Conservation (phyloP, 2,797 vertebrate genomes). For the Xenentodon cancila region DNA sequence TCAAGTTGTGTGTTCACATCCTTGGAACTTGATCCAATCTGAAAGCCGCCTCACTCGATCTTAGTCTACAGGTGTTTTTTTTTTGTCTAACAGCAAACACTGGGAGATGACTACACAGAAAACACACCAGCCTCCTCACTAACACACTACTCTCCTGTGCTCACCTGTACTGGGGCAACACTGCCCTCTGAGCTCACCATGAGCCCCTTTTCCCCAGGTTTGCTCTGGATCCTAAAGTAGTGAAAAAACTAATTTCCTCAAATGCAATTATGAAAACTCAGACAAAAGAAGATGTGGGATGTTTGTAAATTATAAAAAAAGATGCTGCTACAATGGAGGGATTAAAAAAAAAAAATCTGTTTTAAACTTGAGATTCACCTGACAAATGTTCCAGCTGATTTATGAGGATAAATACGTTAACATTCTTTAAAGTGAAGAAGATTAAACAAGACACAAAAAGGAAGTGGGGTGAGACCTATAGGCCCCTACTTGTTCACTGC, state of each 20-base stretch:
- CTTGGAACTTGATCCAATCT: no score
- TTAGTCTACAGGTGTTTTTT: background rate
- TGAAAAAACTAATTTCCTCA: conserved; percentile 45
- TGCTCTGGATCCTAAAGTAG: conserved; percentile 54
- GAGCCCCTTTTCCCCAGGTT: conserved; percentile 33
- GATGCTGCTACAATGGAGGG: background rate
- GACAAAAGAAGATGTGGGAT: background rate
- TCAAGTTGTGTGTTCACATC: no score
- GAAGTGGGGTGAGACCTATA: background rate
- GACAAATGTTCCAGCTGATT: background rate
- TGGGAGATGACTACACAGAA: background rate
- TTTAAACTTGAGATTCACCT: background rate
- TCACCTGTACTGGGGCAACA: conserved; percentile 68
- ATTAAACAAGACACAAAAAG: background rate
- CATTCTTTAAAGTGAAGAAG: background rate
- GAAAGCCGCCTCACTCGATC: background rate
- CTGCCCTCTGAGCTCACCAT: conserved; percentile 53
- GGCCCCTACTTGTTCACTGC: background rate
- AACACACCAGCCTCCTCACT: conserved; percentile 28
- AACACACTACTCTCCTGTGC: conserved; percentile 43
- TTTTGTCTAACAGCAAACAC: background rate
- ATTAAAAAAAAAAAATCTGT: no score
- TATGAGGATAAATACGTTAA: background rate
- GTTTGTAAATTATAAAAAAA: background rate
- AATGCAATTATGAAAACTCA: conserved; percentile 14